A percentile compares a stretch with the other conserved stretches of the same genome.
Conservation (phyloP, 2,888 invertebrate species). For the Clunio marinus region DNA sequence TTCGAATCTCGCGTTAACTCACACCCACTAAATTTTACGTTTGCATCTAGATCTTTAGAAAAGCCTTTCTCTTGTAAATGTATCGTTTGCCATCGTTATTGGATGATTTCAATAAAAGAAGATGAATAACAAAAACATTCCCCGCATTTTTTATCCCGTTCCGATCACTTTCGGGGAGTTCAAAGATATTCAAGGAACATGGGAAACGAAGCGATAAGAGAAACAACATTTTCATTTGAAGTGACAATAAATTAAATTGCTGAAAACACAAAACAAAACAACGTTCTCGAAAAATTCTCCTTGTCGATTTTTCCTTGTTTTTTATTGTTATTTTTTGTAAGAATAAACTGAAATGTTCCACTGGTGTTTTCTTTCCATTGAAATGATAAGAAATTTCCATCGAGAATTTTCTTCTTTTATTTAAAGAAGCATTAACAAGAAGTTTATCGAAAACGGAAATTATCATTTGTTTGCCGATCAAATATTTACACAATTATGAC, state of each 20-base stretch:
- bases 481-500: constrained; percentile 23
- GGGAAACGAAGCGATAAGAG: constrained; percentile 1
- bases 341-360: not conserved
- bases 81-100: constrained; percentile 20
- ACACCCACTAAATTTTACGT: not conserved
- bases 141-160: not conserved
- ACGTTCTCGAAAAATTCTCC: not conserved
- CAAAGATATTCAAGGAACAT: constrained; percentile 7
- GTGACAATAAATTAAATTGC: constrained; percentile 38
- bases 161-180: not conserved
- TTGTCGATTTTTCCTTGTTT: not conserved
- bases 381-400: not conserved
- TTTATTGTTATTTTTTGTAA: not conserved
- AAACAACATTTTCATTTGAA: constrained; percentile 13
- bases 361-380: not conserved
- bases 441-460: not conserved
- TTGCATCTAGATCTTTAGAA: not conserved
- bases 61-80: constrained; percentile 18
- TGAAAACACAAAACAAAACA: constrained; percentile 18
- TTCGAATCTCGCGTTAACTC: not conserved
- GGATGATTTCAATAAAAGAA: constrained; percentile 25
- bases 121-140: not conserved
- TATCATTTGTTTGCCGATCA: constrained; percentile 5
- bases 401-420: not conserved
- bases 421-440: not conserved